A percentile compares a stretch with the other conserved stretches of the same genome.
These are phyloP conservation scores for Anguilla anguilla DNA, from an alignment of 2,797 vertebrate genomes.

Conservation along the genomic window DNA sequence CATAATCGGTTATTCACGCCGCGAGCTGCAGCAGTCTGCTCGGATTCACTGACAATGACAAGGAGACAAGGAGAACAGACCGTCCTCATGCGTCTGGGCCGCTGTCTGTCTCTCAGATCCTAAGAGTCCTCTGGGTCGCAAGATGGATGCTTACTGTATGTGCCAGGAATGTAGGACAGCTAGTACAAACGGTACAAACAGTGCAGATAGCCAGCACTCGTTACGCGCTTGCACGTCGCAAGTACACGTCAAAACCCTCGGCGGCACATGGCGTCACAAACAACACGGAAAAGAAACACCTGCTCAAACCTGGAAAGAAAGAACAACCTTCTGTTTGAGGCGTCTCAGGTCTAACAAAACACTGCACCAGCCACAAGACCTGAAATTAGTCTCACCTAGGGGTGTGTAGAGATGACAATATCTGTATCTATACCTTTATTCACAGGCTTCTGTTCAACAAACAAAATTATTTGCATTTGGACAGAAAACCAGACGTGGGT, in stretches of 20 bases:
- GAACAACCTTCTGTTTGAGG: not conserved
- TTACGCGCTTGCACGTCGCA: not conserved
- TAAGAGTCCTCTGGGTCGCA: not conserved
- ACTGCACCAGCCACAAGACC: not conserved
- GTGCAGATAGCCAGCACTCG: not conserved
- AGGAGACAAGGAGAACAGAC: not conserved
- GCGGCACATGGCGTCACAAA: not conserved
- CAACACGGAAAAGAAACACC: not conserved
- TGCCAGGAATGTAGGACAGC: not conserved
- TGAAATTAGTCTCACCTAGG: not conserved
- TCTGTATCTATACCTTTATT: not conserved
- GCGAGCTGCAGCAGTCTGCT: constrained; percentile 14
- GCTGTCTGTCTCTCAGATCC: not conserved
- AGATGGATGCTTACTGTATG: not conserved
- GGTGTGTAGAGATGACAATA: not conserved
- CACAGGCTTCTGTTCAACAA: not conserved
- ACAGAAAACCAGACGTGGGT: no score
- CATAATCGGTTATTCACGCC: constrained; percentile 24
- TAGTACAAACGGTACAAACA: not conserved
- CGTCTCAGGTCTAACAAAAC: not conserved
- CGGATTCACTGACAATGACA: not conserved
- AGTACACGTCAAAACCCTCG: not conserved
- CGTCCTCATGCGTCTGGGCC: not conserved
- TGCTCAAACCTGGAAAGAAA: not conserved
- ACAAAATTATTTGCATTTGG: not conserved